Evolutionary conservation across 2,797 vertebrate genomes (phyloP), one percentile per base, ranked within the genome.

Genomic region (Muscicapa striata): DNA sequence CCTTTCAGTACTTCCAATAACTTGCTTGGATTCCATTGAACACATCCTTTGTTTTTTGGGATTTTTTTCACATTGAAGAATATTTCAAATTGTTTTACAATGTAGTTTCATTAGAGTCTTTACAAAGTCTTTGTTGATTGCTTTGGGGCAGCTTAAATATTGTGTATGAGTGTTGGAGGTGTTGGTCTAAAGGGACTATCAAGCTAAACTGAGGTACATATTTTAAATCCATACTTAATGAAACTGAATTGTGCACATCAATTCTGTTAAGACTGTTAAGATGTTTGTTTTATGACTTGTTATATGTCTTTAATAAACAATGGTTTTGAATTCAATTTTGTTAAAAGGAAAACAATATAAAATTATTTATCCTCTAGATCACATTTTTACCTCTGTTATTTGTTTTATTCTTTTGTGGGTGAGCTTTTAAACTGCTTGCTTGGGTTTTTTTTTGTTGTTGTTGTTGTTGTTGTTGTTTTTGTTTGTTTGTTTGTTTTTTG

Each of bases 271-370:
- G 76, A 94, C 93, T 96, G 75, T 95, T 94, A 92, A 89, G 76
- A 73, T 92, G 41, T 94, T 93, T 86, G 58, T 59, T 93, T 93
- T 83, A 94, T 87, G 72, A 66, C 78, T 96, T 97, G 80, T 79
- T 76, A 51, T 82, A 75, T 90, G 75, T 95, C 92, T 95, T 97
- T 96, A 96, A 97, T 97, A 97, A 97, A 95, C 87, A 96, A 81
- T 86, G 27, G 54, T 41, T 90, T 96, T 90, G 67, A 89, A 84
- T 91, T 94, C 75, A 85, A 92, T 93, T 96, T 95, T 90, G 64
- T 91, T 95, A 68, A 61, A 82, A 82, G 54, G 40, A 75, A 88
- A 89, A 43, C 17, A 82, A 85, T 75, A 72, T 61, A 68, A 89
- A 91, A 72, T 90, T 82, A 34, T 63, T 82, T 93, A 64, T 80